Conservation (phyloP, 2,888 invertebrate species). For the Heteromurus nitidus region DNA sequence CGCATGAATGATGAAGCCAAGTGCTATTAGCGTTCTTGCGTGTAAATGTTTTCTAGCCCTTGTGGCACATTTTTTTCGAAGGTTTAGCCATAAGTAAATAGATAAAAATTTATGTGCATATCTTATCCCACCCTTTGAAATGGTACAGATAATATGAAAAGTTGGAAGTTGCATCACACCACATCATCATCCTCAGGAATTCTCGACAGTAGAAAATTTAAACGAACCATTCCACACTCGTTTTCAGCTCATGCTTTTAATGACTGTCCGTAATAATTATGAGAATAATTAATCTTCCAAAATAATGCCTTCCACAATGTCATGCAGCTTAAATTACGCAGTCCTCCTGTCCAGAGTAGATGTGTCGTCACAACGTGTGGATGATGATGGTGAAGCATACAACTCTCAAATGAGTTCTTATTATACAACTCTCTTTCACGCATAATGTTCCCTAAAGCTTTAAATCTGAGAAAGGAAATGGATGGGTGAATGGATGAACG, state of each 20-base stretch:
- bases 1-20: conserved; percentile 28
- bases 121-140: no score
- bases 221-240: not conserved
- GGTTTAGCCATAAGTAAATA: no score
- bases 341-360: not conserved
- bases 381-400: conserved; percentile 9
- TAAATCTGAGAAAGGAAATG: conserved; percentile 32
- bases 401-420: conserved; percentile 2
- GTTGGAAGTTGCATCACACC: conserved; percentile 42
- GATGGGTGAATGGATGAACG: conserved; percentile 7
- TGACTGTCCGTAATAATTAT: conserved; percentile 32
- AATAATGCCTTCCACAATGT: not conserved
- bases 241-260: conserved; percentile 27
- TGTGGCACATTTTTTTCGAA: conserved; percentile 21
- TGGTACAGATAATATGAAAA: no score
- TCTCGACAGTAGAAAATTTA: not conserved
- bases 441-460: not conserved
- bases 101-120: no score
- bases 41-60: conserved; percentile 34
- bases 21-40: conserved; percentile 34
- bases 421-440: conserved; percentile 18
- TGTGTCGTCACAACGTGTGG: not conserved
- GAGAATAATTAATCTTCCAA: conserved; percentile 36
- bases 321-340: not conserved
- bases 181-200: conserved; percentile 6